Percentiles rank a stretch among this genome's conserved stretches.
phyloP scores from a whole-genome alignment of 2,888 invertebrate genomes.

The Phengaris arion region DNA sequence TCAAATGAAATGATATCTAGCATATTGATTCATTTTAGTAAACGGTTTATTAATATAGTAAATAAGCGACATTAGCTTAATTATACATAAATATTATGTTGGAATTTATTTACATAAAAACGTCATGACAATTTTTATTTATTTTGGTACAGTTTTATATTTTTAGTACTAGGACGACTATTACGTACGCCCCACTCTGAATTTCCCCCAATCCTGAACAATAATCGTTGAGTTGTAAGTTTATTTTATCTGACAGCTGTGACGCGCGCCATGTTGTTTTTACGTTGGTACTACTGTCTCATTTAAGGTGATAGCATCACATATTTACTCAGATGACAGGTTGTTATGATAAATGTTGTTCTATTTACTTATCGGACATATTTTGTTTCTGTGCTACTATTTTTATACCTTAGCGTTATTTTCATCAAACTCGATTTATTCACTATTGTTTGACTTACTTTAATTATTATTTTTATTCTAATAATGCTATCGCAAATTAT shows the following conservation, averaged over 20 bases:
- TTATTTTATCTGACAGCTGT: slow-evolving; percentile 27
- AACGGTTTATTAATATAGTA: too few species aligned
- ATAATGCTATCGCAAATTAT: too few species aligned
- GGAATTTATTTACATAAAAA: too few species aligned
- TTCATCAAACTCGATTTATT: too few species aligned
- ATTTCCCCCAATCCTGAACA: slow-evolving; percentile 20
- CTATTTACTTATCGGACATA: background rate
- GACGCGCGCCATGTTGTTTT: slow-evolving; percentile 24
- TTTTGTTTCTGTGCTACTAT: background rate
- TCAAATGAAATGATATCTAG: too few species aligned
- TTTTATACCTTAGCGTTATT: background rate
- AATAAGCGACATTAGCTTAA: too few species aligned
- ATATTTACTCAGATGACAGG: slow-evolving; percentile 26
- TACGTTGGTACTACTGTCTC: slow-evolving; percentile 25
- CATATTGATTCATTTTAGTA: too few species aligned
- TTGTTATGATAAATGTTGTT: slow-evolving; percentile 23
- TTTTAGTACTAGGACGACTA: background rate
- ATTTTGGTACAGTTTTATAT: too few species aligned
- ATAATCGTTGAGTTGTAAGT: slow-evolving; percentile 25
- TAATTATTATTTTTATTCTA: background rate
- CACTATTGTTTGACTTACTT: background rate
- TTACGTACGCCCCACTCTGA: background rate
- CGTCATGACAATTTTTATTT: too few species aligned
- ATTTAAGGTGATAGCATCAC: slow-evolving; percentile 23
- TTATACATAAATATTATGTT: too few species aligned